phyloP scores from a whole-genome alignment of 2,888 invertebrate species.

The Eupithecia subumbrata region DNA sequence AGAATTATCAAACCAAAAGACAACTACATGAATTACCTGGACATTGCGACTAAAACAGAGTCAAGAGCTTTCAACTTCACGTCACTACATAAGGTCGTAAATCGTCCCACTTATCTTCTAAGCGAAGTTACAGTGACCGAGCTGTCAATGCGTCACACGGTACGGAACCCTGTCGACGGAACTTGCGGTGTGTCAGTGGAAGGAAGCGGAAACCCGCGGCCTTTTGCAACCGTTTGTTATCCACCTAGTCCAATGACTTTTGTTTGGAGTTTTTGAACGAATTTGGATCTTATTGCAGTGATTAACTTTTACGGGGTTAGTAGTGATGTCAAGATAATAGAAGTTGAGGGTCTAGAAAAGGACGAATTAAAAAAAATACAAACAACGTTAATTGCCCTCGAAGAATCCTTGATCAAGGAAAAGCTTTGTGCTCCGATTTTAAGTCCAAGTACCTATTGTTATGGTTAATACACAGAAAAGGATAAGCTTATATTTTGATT shows the following conservation, averaged over 20 bases:
- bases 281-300: slow-evolving; percentile 2
- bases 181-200: slow-evolving; percentile 58
- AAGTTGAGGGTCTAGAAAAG: neutral
- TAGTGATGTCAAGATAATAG: neutral
- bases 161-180: slow-evolving; percentile 47
- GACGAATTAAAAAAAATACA: neutral
- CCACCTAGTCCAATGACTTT: slow-evolving; percentile 28
- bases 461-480: too few species aligned
- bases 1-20: neutral
- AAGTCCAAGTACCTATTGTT: neutral
- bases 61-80: neutral
- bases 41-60: neutral
- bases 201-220: slow-evolving; percentile 61
- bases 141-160: slow-evolving; percentile 45
- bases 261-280: slow-evolving; percentile 9
- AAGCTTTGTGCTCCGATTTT: neutral
- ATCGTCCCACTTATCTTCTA: neutral
- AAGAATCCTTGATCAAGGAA: neutral
- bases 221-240: slow-evolving; percentile 51
- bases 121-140: slow-evolving; percentile 8
- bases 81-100: slow-evolving; percentile 8
- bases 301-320: neutral
- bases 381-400: neutral
- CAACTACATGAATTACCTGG: neutral
- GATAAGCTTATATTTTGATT: too few species aligned